Evolutionary conservation across 2,113 vertebrate genomes (phyloP).

Genomic region (Hucho hucho): DNA sequence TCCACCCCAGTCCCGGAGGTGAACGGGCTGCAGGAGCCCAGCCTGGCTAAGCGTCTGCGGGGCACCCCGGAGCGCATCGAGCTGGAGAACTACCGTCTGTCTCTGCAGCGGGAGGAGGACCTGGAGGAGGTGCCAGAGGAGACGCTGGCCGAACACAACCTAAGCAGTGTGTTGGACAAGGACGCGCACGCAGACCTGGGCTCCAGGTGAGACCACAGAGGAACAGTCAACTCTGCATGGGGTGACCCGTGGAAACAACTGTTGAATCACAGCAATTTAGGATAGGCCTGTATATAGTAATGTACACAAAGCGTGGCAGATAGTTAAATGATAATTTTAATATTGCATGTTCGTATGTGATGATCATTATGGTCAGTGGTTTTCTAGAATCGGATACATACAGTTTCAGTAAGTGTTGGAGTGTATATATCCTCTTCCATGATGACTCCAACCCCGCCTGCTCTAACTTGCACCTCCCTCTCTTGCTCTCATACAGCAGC

Average conservation of each 20-base stretch:
- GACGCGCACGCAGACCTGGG: conserved; percentile 79
- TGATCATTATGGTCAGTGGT: no score
- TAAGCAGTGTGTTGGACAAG: conserved; percentile 93
- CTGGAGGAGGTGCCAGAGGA: conserved; percentile 96
- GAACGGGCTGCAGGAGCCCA: conserved; percentile 89
- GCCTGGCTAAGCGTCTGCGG: conserved; percentile 84
- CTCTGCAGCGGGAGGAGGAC: conserved; percentile 85
- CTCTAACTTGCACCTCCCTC: background rate
- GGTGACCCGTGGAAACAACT: no score
- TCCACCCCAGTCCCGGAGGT: conserved; percentile 72
- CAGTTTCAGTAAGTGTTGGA: no score
- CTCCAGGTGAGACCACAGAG: conserved; percentile 83
- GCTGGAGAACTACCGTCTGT: conserved; percentile 94
- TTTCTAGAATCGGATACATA: no score
- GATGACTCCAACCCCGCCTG: background rate
- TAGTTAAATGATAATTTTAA: no score
- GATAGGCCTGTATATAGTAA: no score
- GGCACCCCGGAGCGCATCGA: conserved; percentile 95
- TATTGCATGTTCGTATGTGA: no score
- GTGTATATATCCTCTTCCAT: no score
- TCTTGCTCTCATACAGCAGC: conserved; percentile 74
- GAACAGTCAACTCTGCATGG: no score
- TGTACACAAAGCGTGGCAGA: background rate
- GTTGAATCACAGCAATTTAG: no score
- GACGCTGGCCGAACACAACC: conserved; percentile 93